These are phyloP conservation scores for Spermophilus dauricus DNA, from an alignment of 2,113 vertebrate genomes.

Conservation along the genomic window DNA sequence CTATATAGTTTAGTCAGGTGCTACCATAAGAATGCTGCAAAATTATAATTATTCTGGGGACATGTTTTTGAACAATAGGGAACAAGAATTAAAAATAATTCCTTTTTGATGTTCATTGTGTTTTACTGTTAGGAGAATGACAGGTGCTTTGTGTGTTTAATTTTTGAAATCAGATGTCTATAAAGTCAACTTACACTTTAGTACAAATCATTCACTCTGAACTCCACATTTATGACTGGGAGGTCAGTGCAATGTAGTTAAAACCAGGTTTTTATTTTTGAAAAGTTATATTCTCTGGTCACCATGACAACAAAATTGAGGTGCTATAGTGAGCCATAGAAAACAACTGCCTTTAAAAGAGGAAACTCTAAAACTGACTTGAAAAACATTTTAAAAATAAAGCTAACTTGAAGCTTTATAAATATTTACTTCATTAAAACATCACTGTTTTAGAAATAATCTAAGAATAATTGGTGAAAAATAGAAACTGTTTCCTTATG, in stretches of 20 bases:
- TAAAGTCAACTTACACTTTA: conserved; percentile 58
- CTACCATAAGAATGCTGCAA: conserved; percentile 21
- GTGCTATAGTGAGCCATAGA: background rate
- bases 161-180: conserved; percentile 45
- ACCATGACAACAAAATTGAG: conserved; percentile 72
- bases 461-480: conserved; percentile 18
- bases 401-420: background rate
- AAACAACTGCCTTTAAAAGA: conserved; percentile 46
- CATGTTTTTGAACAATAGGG: conserved; percentile 8
- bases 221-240: background rate
- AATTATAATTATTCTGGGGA: background rate
- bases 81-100: background rate
- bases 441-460: background rate
- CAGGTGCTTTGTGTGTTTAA: background rate
- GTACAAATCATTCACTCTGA: background rate
- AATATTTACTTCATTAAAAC: conserved; percentile 33
- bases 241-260: conserved; percentile 35
- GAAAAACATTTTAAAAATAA: background rate
- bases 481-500: background rate
- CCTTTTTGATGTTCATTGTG: background rate
- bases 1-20: conserved; percentile 11
- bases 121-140: background rate
- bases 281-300: conserved; percentile 75
- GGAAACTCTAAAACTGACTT: conserved; percentile 25
- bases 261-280: conserved; percentile 69